Percentiles rank a stretch among this genome's conserved stretches.
Evolutionary conservation across 2,888 invertebrate genomes (phyloP).

Genomic region (Chirona hameri): DNA sequence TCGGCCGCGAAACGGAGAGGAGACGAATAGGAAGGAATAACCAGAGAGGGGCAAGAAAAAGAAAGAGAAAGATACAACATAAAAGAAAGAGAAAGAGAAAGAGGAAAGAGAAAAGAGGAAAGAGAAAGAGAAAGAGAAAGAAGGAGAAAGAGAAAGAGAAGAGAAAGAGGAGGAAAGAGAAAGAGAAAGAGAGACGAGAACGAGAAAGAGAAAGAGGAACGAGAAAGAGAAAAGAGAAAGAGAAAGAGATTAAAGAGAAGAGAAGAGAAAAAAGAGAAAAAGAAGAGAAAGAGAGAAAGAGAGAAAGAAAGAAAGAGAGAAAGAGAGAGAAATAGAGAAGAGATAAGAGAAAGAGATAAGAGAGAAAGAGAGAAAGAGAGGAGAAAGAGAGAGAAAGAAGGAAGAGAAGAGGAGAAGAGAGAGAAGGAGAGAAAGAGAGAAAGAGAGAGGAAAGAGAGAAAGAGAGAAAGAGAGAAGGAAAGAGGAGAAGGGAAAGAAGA

Average conservation of each 20-base stretch:
- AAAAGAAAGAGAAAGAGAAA: too few relatives aligned
- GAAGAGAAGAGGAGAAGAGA: too few relatives aligned
- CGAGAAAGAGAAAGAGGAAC: constrained; percentile 5
- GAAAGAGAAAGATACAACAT: too few relatives aligned
- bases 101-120: not conserved
- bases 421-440: too few relatives aligned
- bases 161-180: not conserved
- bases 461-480: not conserved
- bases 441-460: not conserved
- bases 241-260: not conserved
- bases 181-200: constrained; percentile 27
- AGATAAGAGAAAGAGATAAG: not conserved
- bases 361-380: not conserved
- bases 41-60: too few relatives aligned
- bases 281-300: not conserved
- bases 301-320: not conserved
- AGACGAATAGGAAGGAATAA: too few relatives aligned
- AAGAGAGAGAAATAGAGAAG: not conserved
- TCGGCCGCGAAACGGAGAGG: too few relatives aligned
- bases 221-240: constrained; percentile 2
- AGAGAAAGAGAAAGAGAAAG: not conserved
- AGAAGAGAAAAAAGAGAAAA: not conserved
- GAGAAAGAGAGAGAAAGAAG: not conserved
- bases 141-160: not conserved
- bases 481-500: too few relatives aligned